Base-by-base conservation (phyloP, 2,888 invertebrate species). In the Diploptera punctata region DNA sequence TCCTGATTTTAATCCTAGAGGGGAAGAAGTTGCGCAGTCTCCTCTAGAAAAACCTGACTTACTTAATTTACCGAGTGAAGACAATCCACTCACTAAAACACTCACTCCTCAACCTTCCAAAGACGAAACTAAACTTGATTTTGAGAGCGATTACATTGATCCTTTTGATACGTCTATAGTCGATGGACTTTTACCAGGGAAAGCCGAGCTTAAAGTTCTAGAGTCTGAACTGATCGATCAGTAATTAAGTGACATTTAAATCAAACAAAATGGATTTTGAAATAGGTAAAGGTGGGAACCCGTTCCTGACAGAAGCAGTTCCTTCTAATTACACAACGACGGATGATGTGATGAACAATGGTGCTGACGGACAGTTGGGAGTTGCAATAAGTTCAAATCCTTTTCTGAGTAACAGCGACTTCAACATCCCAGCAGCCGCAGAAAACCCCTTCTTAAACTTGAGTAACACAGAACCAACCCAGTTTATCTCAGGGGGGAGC, bases 111-210 rank as follows among this genome's bases (percentile, higher is more conserved):
- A 79, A 18, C 76, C 77, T 9, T 78, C 77, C 38, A 75, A 67
- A 5, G 78, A 78, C 61, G 75, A 77, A 74, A 77, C 85, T 76
- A 79, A 82, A 76, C 75, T 80, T 79, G 79, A 86, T 79, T 75
- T 85, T 76, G 84, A 77, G 24, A 77, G n/a, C 74, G 77, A 76
- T 4, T 85, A 90, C 76, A 81, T 87, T 38, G 94, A 95, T 85
- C 94, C 94, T 0, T 95, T 95, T 79, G 94, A 95, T 80, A 94
- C 94, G 0, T 93, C 93, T 3, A 91, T 93, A 78, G 93, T 92
- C 0, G 86, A 86, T 65, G 88, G 90, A 79, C 85, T 94, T 54
- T 89, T 88, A 75, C 93, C 93, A 0, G 93, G 94, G 2, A 89
- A 88, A 81, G 89, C 92, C 0, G 94, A 94, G 82, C 81, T 94